Evolutionary conservation across 2,113 vertebrate species (phyloP), one percentile per base, ranked within the genome.

Genomic region (Acanthochromis polyacanthus): DNA sequence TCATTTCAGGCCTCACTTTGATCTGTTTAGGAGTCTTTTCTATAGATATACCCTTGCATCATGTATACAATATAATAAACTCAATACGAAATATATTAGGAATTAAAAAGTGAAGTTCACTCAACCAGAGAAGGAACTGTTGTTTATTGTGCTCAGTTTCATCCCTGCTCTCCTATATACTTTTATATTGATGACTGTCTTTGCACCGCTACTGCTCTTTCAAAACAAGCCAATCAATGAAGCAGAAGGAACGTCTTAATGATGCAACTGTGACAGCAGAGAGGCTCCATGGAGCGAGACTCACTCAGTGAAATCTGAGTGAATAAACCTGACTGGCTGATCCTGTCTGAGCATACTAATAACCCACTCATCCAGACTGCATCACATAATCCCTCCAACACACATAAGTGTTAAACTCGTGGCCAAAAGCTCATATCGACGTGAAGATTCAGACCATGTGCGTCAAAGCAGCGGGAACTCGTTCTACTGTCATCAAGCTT

Each of bases 301-400:
- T 1, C 0, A 4, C 1, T 17, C 63, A 86, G 67, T 78, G 67
- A 81, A 78, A 71, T 30, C 57, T 32, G 57, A 82, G 70, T 16
- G 17, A 50, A 53, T 30, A 80, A 83, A 71, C 60, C 43, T 40
- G 66, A 83, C 63, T 60, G 65, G 36, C 66, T 45, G 77, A 78
- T 80, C 66, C 45, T 56, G 36, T 10, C 32, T 38, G 75, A 71
- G 84, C 67, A 84, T 82, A 61, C 80, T 71, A 80, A 84, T 70
- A 60, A 82, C 30, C 57, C 73, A 1, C 69, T 76, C 36, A 57
- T 16, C 55, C 60, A 32, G 43, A 61, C 46, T 17, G 38, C 71
- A 63, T 65, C 63, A 19, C 22, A 80, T 63, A 36, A 77, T 71
- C 72, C 23, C 61, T 48, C 46, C 19, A 19, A 22, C 46, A 71